phyloP scores from a whole-genome alignment of 2,113 vertebrate genomes.

The Pollachius pollachius region DNA sequence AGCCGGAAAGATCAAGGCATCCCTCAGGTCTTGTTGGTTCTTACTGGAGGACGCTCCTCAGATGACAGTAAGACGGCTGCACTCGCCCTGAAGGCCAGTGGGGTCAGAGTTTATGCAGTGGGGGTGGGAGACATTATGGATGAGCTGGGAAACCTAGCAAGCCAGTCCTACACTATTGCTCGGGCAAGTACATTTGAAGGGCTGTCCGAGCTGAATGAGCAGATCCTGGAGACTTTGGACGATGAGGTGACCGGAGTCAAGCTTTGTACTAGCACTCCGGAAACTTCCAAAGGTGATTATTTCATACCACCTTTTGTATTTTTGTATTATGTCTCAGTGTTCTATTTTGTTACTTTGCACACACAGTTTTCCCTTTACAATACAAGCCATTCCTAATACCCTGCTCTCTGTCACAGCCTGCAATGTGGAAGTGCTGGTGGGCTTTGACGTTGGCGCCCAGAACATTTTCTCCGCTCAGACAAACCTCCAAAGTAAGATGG shows the following conservation, averaged over 20 bases:
- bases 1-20: slow-evolving; percentile 84
- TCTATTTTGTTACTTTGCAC: not conserved
- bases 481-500: slow-evolving; percentile 79
- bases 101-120: slow-evolving; percentile 84
- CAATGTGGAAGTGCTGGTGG: slow-evolving; percentile 87
- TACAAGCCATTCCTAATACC: not conserved
- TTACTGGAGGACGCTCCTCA: slow-evolving; percentile 82
- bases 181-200: slow-evolving; percentile 71
- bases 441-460: slow-evolving; percentile 85
- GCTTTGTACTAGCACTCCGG: slow-evolving; percentile 66
- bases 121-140: slow-evolving; percentile 79
- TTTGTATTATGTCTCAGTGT: not conserved
- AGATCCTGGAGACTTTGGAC: slow-evolving; percentile 82
- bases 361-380: not conserved
- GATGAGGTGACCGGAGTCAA: slow-evolving; percentile 79
- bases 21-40: slow-evolving; percentile 87
- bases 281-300: slow-evolving; percentile 70
- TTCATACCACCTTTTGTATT: not conserved
- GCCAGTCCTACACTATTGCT: slow-evolving; percentile 78
- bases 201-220: slow-evolving; percentile 88
- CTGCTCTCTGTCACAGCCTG: slow-evolving; percentile 76
- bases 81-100: slow-evolving; percentile 71
- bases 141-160: slow-evolving; percentile 82
- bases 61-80: slow-evolving; percentile 83
- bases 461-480: slow-evolving; percentile 83